Conservation (phyloP, 1,140 invertebrate genomes). For the Drosophila watanabei region DNA sequence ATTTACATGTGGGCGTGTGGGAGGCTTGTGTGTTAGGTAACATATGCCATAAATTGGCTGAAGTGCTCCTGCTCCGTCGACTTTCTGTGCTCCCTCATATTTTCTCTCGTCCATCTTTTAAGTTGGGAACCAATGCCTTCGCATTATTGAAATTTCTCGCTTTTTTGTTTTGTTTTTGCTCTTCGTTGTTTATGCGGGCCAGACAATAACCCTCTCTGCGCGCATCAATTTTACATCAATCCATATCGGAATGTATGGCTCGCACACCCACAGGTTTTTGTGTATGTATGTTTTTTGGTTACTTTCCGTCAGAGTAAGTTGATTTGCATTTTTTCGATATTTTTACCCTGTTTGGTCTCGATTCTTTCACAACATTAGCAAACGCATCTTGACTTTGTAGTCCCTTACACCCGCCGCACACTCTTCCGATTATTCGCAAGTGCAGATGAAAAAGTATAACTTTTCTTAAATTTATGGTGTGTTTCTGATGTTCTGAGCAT, state of each 20-base stretch:
- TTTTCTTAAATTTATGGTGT: slow-evolving; percentile 13
- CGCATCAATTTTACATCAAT: slow-evolving; percentile 82
- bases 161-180: slow-evolving; percentile 48
- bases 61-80: slow-evolving; percentile 71
- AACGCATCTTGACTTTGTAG: slow-evolving; percentile 51
- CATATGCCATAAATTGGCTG: slow-evolving; percentile 82
- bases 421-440: slow-evolving; percentile 3
- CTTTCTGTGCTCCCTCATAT: slow-evolving; percentile 49
- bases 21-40: slow-evolving; percentile 64
- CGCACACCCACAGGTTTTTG: slow-evolving; percentile 22
- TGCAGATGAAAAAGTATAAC: slow-evolving; percentile 20
- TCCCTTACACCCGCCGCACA: background rate
- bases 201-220: slow-evolving; percentile 79
- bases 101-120: slow-evolving; percentile 39
- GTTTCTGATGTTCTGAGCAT: background rate
- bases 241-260: slow-evolving; percentile 57
- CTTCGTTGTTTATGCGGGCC: slow-evolving; percentile 75
- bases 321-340: slow-evolving; percentile 73
- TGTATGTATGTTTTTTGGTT: slow-evolving; percentile 29
- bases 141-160: slow-evolving; percentile 79
- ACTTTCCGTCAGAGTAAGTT: slow-evolving; percentile 49
- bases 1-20: slow-evolving; percentile 58
- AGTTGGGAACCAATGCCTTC: slow-evolving; percentile 64
- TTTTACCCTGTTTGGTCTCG: slow-evolving; percentile 55
- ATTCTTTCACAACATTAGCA: slow-evolving; percentile 71